Evolutionary conservation across 2,113 vertebrate genomes (phyloP), one percentile per base, ranked within the genome.

Genomic region (Zosterops borbonicus): DNA sequence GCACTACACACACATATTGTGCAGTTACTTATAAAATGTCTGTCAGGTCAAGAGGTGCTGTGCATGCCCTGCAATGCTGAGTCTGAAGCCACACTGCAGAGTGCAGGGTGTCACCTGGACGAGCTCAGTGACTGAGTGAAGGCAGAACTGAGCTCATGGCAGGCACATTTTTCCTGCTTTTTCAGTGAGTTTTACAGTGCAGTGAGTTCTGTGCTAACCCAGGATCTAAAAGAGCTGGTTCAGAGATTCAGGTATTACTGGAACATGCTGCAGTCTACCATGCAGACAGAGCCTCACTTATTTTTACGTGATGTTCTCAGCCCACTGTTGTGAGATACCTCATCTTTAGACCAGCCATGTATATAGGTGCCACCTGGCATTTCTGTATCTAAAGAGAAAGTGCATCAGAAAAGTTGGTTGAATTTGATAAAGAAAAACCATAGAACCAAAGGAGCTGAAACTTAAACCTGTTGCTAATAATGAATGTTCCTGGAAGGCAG

Each of bases 381-480:
- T 88, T 85, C 50, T 56, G 5, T 41, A 60, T 68, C 37, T 58
- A 46, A 75, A 77, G 44, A 73, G 53, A 76, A 87, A 83, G 25
- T 58, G 41, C 14, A 49, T 50, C 14, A 55, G 47, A 75, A 71
- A 89, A 96, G 49, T 33, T 17, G 16, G 62, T 75, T 94, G 56
- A 79, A 84, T 86, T 84, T 71, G 33, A 87, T 73, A 80, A 52
- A 82, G 71, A 87, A 89, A 92, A 80, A 81, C 41, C 33, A 44
- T 12, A 83, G 41, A 50, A 77, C 84, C 33, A 78, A 76, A 92
- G 78, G 47, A 93, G 63, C 77, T 71, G 89, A 70, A 78, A 88
- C 37, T 80, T 91, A 73, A 95, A 97, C 81, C 52, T 95, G 78
- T 74, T 95, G 87, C 41, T 90, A 75, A 95, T 90, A 80, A 94